A percentile compares a stretch with the other conserved stretches of the same genome.
These are phyloP conservation scores for Stichopus chloronotus DNA, from an alignment of 35 echinoderm and acorn worm genomes.

Conservation along the genomic window DNA sequence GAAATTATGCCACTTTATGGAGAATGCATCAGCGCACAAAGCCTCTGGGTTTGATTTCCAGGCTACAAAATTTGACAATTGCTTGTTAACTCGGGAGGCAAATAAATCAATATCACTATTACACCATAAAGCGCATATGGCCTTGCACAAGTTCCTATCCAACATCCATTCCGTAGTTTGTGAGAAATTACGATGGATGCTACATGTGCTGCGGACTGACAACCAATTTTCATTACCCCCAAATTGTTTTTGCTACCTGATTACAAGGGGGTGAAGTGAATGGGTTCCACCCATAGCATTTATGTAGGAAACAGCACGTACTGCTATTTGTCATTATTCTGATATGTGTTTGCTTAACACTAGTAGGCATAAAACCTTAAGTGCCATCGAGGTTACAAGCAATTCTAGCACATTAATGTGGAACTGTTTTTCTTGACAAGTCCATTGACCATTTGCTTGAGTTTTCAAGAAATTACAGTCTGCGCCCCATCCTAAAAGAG, in stretches of 20 bases:
- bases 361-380: conserved; percentile 17
- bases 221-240: conserved; percentile 10
- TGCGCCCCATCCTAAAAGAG: conserved; percentile 41
- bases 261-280: conserved; percentile 9
- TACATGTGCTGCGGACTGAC: conserved; percentile 2
- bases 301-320: conserved; percentile 44
- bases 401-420: conserved; percentile 62
- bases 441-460: conserved; percentile 34
- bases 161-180: conserved; percentile 15
- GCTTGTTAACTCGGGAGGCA: conserved; percentile 44
- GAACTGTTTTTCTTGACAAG: neutral
- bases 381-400: conserved; percentile 9
- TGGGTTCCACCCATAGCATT: conserved; percentile 49
- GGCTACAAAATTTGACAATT: conserved; percentile 9
- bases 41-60: conserved; percentile 62
- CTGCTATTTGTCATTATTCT: conserved; percentile 45
- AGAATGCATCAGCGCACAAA: conserved; percentile 54
- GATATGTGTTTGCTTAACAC: conserved; percentile 18
- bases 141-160: neutral
- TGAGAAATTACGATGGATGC: neutral
- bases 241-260: conserved; percentile 35
- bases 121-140: conserved; percentile 1
- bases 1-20: too few relatives aligned
- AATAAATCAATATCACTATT: conserved; percentile 46
- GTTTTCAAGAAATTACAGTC: neutral